These are phyloP conservation scores for Griposia aprilina DNA, from an alignment of 2,888 invertebrate species.

Conservation along the genomic window DNA sequence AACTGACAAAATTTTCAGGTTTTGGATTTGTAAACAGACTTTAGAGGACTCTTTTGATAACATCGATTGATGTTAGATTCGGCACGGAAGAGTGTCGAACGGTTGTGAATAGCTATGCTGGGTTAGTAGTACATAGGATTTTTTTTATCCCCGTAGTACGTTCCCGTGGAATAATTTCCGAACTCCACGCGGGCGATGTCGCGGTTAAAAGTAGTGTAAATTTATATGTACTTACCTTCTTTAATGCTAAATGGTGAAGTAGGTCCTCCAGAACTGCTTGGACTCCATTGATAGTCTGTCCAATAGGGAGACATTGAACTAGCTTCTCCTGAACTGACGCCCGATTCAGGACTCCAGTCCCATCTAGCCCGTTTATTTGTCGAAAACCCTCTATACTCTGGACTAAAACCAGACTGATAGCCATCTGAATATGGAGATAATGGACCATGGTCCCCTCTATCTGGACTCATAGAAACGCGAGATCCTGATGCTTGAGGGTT, in stretches of 20 bases:
- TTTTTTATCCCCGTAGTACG: neutral
- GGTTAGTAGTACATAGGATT: neutral
- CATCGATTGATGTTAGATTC: neutral
- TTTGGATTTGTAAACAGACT: neutral
- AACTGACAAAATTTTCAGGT: neutral
- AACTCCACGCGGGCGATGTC: neutral
- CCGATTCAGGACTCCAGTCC: constrained; percentile 88
- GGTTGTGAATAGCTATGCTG: neutral
- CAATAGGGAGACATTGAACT: constrained; percentile 81
- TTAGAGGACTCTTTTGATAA: neutral
- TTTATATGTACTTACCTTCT: constrained; percentile 75
- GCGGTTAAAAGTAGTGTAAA: neutral
- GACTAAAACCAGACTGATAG: constrained; percentile 84
- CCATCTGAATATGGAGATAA: constrained; percentile 84
- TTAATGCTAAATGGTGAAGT: constrained; percentile 85
- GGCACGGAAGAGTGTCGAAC: neutral
- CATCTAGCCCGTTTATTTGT: constrained; percentile 76
- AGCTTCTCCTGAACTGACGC: constrained; percentile 81
- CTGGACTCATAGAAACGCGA: constrained; percentile 79
- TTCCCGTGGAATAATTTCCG: neutral
- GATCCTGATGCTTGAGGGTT: constrained; percentile 72
- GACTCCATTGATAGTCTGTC: constrained; percentile 90
- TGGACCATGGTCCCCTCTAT: constrained; percentile 77
- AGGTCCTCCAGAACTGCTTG: constrained; percentile 87
- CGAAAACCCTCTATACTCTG: constrained; percentile 76